Percentiles rank a stretch among this genome's conserved stretches.
These are phyloP conservation scores for Anolis carolinensis DNA, from an alignment of 2,113 vertebrate genomes.

Conservation along the genomic window DNA sequence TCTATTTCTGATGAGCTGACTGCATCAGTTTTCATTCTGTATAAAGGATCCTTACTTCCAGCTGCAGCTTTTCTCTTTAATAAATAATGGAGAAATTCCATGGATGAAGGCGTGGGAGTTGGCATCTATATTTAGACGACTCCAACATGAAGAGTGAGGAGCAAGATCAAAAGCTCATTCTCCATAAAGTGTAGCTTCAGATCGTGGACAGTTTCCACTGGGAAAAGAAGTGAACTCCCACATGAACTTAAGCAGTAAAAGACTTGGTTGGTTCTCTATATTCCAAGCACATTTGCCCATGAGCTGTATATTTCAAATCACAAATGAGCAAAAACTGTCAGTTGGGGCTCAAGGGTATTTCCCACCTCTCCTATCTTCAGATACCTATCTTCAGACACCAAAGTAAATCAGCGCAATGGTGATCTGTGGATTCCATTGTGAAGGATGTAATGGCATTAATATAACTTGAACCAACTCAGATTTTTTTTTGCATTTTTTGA, in stretches of 20 bases:
- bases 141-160: slow-evolving; percentile 54
- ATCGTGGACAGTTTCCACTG: slow-evolving; percentile 47
- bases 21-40: neutral
- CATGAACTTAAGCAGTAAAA: neutral
- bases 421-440: too few relatives aligned
- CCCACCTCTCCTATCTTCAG: slow-evolving; percentile 1
- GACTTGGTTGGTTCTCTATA: neutral
- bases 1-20: neutral
- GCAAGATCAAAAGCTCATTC: slow-evolving; percentile 62
- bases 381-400: slow-evolving; percentile 15
- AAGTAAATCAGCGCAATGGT: neutral
- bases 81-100: slow-evolving; percentile 55
- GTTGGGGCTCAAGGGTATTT: neutral
- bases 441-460: too few relatives aligned
- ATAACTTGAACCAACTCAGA: too few relatives aligned
- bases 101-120: slow-evolving; percentile 66
- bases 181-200: slow-evolving; percentile 50
- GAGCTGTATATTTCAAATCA: neutral
- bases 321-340: slow-evolving; percentile 26
- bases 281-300: neutral
- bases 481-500: too few relatives aligned
- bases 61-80: slow-evolving; percentile 62
- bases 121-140: slow-evolving; percentile 71
- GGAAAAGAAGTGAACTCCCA: neutral
- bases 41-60: slow-evolving; percentile 25